Conservation (phyloP, 2,113 vertebrate species). For the Himantopus leucocephalus region DNA sequence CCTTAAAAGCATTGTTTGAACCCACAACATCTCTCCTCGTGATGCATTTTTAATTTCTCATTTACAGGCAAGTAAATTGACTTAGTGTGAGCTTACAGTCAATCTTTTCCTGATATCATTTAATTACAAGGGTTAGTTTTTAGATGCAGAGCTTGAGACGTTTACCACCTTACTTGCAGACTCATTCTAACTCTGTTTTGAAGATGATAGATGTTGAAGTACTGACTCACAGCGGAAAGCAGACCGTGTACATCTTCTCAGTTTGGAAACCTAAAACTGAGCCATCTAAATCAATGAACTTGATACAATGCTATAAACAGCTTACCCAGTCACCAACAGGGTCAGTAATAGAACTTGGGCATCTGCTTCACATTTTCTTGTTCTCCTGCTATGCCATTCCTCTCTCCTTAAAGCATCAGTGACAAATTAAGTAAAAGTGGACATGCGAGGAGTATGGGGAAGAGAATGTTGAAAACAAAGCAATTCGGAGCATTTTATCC, state of each 20-base stretch:
- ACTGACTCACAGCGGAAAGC: conserved; percentile 1
- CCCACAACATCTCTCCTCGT: neutral
- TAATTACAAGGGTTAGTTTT: neutral
- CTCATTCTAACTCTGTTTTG: neutral
- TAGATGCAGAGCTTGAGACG: neutral
- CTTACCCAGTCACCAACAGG: neutral
- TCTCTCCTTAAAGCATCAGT: conserved; percentile 14
- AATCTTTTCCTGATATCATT: neutral
- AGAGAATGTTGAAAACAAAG: conserved; percentile 51
- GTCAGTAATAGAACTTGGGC: neutral
- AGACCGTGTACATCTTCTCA: neutral
- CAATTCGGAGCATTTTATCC: conserved; percentile 36
- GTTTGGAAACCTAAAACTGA: conserved; percentile 15
- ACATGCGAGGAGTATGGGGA: neutral
- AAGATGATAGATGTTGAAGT: neutral
- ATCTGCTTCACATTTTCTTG: conserved; percentile 37
- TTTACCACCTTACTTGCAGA: neutral
- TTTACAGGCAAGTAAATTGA: neutral
- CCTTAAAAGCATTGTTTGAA: neutral
- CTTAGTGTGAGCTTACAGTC: neutral
- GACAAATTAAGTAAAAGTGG: conserved; percentile 19
- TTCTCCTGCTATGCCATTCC: neutral
- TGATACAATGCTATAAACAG: neutral
- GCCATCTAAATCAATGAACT: conserved; percentile 22
- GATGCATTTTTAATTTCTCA: conserved; percentile 15